Base-by-base conservation (phyloP, 2,113 vertebrate genomes). In the Brachionichthys hirsutus region DNA sequence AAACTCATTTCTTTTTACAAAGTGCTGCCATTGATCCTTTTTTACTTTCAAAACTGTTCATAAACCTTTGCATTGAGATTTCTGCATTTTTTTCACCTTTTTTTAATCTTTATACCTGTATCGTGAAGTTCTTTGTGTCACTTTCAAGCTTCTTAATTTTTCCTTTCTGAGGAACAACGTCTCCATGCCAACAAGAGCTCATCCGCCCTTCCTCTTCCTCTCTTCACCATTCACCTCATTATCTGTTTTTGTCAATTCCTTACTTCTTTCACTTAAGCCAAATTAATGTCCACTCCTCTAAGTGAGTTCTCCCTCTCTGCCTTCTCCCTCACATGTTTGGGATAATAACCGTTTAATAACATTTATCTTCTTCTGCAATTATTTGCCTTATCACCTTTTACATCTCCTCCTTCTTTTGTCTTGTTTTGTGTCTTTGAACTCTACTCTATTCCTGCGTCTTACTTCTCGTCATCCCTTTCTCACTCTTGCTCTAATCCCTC, bases 391-490 rank as follows among this genome's bases (percentile, higher is more conserved):
- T 49, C 11, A 19, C 30, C 20, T 42, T 10, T 38, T 43, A 35
- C 56, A 48, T 36, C 46, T n/a, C 13, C 22, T 62, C 46, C 38
- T 57, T 63, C 45, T 64, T 3, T 0, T 16, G n/a, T 30, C 24
- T 30, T n/a, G n/a, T n/a, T n/a, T n/a, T n/a, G n/a, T n/a, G n/a
- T 8, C 48, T 52, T 12, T 35, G 45, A 75, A 66, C 53, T 70
- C 38, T 47, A 50, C 36, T 38, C 64, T 59, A 30, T 30, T 30
- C 8, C 24, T 30, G 8, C 8, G 24, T 30, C 24, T 30, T 41
- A 19, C 44, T 54, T 54, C 60, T 76, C 15, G 46, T 69, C 36
- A 56, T 47, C 44, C 17, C 36, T 38, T 14, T 40, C 54, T 36
- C 36, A 4, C 22, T 13, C 13, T 45, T 20, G 45, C 58, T 52